A percentile compares a stretch with the other conserved stretches of the same genome.
phyloP scores from a whole-genome alignment of 2,797 vertebrate genomes.

The Chloroceryle amazona region DNA sequence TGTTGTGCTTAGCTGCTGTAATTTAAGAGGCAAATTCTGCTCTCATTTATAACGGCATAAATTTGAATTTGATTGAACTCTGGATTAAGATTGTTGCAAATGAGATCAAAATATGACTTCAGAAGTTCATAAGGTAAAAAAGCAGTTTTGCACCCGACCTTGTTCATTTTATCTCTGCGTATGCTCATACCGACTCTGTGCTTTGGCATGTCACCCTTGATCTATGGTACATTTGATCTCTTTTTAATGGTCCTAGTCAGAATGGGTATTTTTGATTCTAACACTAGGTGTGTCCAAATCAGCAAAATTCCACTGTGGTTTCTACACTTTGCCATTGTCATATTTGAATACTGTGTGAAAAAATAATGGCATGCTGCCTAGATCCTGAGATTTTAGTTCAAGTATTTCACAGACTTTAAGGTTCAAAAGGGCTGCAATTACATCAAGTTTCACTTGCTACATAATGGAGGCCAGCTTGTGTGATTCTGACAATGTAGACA shows the following conservation, averaged over 20 bases:
- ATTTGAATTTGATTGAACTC: conserved; percentile 63
- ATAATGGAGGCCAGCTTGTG: background rate
- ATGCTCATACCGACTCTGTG: background rate
- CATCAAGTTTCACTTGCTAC: background rate
- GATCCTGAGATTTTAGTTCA: background rate
- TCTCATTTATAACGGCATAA: conserved; percentile 4
- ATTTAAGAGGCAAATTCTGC: conserved; percentile 21
- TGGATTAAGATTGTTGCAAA: conserved; percentile 25
- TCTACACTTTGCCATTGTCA: background rate
- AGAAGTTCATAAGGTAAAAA: background rate
- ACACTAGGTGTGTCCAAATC: background rate
- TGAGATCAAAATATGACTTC: conserved; percentile 26
- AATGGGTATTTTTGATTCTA: background rate
- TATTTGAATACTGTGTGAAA: background rate
- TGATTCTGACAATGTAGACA: background rate
- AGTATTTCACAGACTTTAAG: conserved; percentile 8
- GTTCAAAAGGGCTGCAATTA: conserved; percentile 20
- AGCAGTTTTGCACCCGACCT: background rate
- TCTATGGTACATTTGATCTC: background rate
- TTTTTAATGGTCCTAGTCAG: background rate
- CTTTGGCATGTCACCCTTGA: background rate
- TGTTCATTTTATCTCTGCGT: background rate
- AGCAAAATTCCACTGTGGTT: background rate
- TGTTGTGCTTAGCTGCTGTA: conserved; percentile 40
- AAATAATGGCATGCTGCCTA: background rate